Percentiles rank a stretch among this genome's conserved stretches.
Conservation (phyloP, 37 sponge, comb jelly and placozoan species). For the Spongilla lacustris region DNA sequence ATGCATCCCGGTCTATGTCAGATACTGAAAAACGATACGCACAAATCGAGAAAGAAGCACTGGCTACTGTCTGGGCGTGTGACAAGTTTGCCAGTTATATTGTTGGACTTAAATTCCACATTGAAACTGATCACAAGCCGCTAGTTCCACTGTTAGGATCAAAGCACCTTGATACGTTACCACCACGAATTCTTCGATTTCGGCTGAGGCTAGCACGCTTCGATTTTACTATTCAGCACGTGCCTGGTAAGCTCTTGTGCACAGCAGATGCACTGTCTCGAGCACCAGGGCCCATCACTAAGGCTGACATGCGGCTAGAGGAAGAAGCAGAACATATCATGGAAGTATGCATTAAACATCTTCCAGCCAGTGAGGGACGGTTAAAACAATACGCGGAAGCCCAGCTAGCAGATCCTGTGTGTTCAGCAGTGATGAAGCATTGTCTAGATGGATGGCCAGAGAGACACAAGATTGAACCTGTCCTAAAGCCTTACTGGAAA, state of each 20-base stretch:
- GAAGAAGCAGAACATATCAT: too few species aligned
- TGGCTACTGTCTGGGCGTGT: conserved; percentile 50
- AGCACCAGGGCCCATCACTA: conserved; percentile 19
- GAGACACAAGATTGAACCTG: too few species aligned
- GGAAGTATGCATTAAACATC: too few species aligned
- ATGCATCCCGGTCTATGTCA: conserved; percentile 41
- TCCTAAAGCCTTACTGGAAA: too few species aligned
- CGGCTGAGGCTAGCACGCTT: conserved; percentile 32
- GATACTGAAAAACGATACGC: conserved; percentile 46
- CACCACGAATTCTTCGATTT: conserved; percentile 33
- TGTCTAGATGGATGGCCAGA: too few species aligned
- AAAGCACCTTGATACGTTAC: conserved; percentile 31
- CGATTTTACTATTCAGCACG: conserved; percentile 23
- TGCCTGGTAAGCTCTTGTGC: conserved; percentile 24
- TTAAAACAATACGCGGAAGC: too few species aligned
- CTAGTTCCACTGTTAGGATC: conserved; percentile 40
- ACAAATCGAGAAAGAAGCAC: conserved; percentile 53
- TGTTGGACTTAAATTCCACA: conserved; percentile 22
- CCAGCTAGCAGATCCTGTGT: too few species aligned
- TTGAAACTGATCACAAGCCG: conserved; percentile 61
- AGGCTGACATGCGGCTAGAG: too few species aligned
- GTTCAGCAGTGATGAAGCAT: too few species aligned
- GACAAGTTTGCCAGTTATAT: conserved; percentile 36
- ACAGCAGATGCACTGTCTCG: conserved; percentile 59
- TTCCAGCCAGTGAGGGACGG: too few species aligned